A percentile compares a stretch with the other conserved stretches of the same genome.
Evolutionary conservation across 2,113 vertebrate species (phyloP).

Genomic region (Rhagologus leucostigma): DNA sequence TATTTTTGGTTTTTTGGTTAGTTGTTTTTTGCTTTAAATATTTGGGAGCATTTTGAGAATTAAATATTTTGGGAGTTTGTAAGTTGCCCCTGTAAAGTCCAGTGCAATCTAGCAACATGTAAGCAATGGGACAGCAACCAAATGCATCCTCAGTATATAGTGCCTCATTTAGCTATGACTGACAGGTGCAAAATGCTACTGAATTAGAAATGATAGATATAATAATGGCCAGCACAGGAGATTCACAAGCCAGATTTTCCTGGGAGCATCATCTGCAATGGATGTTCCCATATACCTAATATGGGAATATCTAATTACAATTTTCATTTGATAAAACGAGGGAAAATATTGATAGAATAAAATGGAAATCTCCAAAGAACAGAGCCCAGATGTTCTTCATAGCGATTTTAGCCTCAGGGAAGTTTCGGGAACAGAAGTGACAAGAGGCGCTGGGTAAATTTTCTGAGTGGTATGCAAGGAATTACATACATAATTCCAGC

Average conservation of each 20-base stretch:
- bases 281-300: slow-evolving; percentile 14
- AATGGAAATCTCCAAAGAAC: slow-evolving; percentile 29
- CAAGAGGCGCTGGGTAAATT: slow-evolving; percentile 23
- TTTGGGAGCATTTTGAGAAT: background rate
- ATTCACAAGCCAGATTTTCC: slow-evolving; percentile 8
- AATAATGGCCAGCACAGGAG: background rate
- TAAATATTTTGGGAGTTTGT: background rate
- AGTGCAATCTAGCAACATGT: background rate
- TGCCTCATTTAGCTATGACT: background rate
- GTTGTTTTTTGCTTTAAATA: background rate
- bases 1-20: background rate
- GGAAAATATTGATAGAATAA: slow-evolving; percentile 52
- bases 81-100: background rate
- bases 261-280: background rate
- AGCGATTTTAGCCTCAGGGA: slow-evolving; percentile 49
- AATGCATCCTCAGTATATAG: background rate
- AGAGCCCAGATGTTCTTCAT: slow-evolving; percentile 38
- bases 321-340: slow-evolving; percentile 26
- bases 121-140: background rate
- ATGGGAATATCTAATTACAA: slow-evolving; percentile 29
- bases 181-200: slow-evolving; percentile 30
- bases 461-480: slow-evolving; percentile 1
- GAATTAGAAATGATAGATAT: slow-evolving; percentile 24
- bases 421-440: slow-evolving; percentile 34
- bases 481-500: slow-evolving; percentile 33